Conservation (phyloP, 1,140 invertebrate species). For the Andrena cerasifolii region DNA sequence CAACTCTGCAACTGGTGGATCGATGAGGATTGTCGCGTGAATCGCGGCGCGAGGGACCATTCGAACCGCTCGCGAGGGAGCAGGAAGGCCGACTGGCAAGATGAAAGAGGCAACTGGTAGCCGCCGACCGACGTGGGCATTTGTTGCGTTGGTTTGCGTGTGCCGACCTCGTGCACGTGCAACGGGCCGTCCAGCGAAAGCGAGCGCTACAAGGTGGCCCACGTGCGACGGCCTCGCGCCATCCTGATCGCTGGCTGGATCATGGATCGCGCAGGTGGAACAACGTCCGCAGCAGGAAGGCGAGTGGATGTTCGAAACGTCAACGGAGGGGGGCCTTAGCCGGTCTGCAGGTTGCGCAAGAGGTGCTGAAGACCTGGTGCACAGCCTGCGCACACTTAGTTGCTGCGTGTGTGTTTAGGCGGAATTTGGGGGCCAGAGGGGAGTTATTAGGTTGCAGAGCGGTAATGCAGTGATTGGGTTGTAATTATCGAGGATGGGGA, state of each 20-base stretch:
- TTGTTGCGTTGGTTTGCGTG: conserved; percentile 11
- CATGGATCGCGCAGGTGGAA: neutral
- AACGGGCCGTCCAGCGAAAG: conserved; percentile 55
- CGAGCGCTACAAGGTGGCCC: conserved; percentile 13
- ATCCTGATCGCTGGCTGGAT: neutral
- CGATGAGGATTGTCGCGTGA: neutral
- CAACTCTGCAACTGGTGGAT: conserved; percentile 37
- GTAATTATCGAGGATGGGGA: too few relatives aligned
- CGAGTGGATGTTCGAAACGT: too few relatives aligned
- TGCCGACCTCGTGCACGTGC: conserved; percentile 1
- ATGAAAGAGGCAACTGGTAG: conserved; percentile 56
- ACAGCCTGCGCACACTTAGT: too few relatives aligned
- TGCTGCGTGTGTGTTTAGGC: too few relatives aligned
- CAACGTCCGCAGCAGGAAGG: too few relatives aligned
- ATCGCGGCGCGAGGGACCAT: neutral
- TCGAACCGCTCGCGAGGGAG: conserved; percentile 58
- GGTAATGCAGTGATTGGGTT: too few relatives aligned
- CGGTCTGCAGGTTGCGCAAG: too few relatives aligned
- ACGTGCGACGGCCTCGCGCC: neutral
- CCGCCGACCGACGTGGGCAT: neutral
- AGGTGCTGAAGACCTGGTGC: too few relatives aligned
- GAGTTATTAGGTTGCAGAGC: too few relatives aligned
- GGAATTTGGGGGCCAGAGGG: too few relatives aligned
- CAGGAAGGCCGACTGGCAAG: conserved; percentile 71
- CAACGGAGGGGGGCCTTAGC: too few relatives aligned